A percentile compares a stretch with the other conserved stretches of the same genome.
These are phyloP conservation scores for Tenthredo mesomela DNA, from an alignment of 2,888 invertebrate species.

Conservation along the genomic window DNA sequence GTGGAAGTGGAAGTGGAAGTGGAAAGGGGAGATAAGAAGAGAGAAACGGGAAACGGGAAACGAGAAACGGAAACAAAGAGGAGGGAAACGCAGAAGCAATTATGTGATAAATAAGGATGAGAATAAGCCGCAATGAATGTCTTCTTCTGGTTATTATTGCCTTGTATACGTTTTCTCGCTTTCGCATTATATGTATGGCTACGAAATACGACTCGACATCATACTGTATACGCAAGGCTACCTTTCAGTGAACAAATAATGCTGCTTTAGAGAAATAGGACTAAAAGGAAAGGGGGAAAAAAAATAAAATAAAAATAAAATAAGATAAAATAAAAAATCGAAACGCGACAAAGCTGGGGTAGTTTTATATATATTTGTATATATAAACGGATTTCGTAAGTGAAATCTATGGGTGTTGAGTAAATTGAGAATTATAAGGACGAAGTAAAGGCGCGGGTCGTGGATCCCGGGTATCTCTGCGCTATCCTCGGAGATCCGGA, in stretches of 20 bases:
- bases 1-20: background rate
- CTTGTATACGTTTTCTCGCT: constrained; percentile 22
- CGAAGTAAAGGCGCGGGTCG: background rate
- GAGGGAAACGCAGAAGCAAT: constrained; percentile 29
- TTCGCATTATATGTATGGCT: background rate
- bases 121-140: constrained; percentile 49
- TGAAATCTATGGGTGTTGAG: constrained; percentile 8
- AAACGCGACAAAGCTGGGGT: background rate
- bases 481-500: background rate
- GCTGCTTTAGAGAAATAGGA: background rate
- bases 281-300: background rate
- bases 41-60: background rate
- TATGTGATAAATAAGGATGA: constrained; percentile 49
- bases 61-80: background rate
- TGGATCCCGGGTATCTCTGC: background rate
- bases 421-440: constrained; percentile 34
- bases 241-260: background rate
- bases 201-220: background rate
- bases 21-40: background rate
- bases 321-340: background rate
- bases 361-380: constrained; percentile 26
- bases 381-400: background rate
- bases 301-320: background rate
- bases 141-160: constrained; percentile 39
- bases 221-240: background rate